Conservation (phyloP, 2,113 vertebrate genomes). For the Phocoena sinus region DNA sequence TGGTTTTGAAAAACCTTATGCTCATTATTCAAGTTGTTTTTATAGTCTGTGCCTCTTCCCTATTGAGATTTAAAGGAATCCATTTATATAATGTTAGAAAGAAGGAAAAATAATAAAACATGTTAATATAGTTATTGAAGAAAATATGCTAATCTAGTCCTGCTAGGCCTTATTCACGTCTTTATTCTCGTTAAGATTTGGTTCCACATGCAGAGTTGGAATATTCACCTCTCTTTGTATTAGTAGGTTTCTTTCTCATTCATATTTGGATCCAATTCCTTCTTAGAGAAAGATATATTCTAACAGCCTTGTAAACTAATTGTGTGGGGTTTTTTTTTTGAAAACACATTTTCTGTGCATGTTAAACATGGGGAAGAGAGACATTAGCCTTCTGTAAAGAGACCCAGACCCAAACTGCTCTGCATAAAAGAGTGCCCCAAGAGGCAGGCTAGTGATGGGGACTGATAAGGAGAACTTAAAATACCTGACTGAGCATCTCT, state of each 20-base stretch:
- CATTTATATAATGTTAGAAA: background rate
- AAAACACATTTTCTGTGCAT: background rate
- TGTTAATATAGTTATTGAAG: background rate
- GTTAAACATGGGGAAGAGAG: background rate
- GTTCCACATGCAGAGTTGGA: background rate
- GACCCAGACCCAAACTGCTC: background rate
- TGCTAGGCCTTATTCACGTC: background rate
- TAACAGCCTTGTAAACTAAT: background rate
- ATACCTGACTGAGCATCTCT: no score
- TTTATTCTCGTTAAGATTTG: background rate
- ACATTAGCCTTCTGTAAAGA: background rate
- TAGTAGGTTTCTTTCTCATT: background rate
- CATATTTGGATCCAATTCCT: background rate
- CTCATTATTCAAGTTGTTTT: background rate
- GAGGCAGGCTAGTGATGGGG: rapidly evolving
- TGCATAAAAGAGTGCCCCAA: background rate
- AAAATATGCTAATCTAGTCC: background rate
- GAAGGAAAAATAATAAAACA: background rate
- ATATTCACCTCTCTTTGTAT: background rate
- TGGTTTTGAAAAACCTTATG: background rate
- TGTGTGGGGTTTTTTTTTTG: background rate
- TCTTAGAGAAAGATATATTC: background rate
- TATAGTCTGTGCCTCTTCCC: background rate
- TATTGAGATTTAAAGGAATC: background rate
- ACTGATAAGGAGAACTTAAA: no score